A percentile compares a stretch with the other conserved stretches of the same genome.
Evolutionary conservation across 2,797 vertebrate species (phyloP).

Genomic region (Podarcis lilfordi): DNA sequence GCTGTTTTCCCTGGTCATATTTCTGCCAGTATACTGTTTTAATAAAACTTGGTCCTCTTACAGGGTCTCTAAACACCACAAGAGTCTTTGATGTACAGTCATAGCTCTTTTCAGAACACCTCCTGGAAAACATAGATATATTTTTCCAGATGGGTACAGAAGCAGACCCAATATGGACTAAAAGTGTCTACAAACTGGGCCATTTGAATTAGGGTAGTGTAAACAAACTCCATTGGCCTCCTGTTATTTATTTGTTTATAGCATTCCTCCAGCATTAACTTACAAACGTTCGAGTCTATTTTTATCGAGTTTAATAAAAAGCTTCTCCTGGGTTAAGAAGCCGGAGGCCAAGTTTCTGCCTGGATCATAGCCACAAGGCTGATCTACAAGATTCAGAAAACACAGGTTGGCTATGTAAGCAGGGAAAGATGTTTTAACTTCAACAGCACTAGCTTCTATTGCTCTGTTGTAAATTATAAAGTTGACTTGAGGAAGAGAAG

Average conservation of each 20-base stretch:
- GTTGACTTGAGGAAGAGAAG: not conserved
- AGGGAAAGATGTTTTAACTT: not conserved
- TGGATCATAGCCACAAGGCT: conserved; percentile 14
- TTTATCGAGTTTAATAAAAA: conserved; percentile 56
- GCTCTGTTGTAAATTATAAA: not conserved
- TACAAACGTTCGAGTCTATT: conserved; percentile 49
- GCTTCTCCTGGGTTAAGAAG: conserved; percentile 13
- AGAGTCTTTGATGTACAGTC: not conserved
- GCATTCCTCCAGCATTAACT: conserved; percentile 53
- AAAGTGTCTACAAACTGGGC: conserved; percentile 55
- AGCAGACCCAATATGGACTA: conserved; percentile 39
- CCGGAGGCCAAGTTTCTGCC: conserved; percentile 53
- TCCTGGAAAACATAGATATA: not conserved
- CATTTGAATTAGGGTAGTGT: conserved; percentile 57
- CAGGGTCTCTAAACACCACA: not conserved
- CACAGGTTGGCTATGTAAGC: conserved; percentile 10
- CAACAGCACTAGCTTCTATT: not conserved
- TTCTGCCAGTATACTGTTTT: conserved; percentile 2
- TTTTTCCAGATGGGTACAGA: not conserved
- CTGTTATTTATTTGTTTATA: conserved; percentile 66
- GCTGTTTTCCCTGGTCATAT: not conserved
- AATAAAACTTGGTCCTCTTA: not conserved
- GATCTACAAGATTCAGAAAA: conserved; percentile 42
- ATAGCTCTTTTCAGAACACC: not conserved
- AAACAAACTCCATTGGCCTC: conserved; percentile 57